Conservation (phyloP, 2,113 vertebrate species). For the Abramis brama region DNA sequence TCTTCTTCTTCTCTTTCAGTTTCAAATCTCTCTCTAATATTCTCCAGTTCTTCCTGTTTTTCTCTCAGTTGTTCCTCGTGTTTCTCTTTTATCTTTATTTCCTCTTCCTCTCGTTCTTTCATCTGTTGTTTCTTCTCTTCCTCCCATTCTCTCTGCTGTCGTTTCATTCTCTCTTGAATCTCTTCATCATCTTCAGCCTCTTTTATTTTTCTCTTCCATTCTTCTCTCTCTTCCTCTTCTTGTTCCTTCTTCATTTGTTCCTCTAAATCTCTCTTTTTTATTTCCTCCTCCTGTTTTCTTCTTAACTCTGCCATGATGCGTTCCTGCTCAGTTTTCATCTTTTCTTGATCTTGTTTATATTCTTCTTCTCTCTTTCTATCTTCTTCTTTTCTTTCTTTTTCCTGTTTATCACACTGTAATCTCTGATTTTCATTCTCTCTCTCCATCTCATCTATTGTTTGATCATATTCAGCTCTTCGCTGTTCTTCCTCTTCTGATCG, state of each 20-base stretch:
- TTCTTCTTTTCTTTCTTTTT: conserved; percentile 12
- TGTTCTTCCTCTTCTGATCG: too few species aligned
- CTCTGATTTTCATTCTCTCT: not conserved
- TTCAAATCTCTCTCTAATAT: not conserved
- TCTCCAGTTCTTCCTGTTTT: not conserved
- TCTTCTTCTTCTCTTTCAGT: not conserved
- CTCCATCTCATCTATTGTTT: too few species aligned
- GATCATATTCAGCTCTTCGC: too few species aligned
- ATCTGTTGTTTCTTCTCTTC: not conserved
- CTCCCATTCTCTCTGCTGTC: not conserved
- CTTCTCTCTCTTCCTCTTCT: conserved; percentile 11
- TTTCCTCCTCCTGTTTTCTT: conserved; percentile 1
- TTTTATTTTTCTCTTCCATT: not conserved
- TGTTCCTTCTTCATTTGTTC: not conserved
- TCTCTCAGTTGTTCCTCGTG: not conserved
- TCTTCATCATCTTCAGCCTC: too few species aligned
- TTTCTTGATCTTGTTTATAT: not conserved
- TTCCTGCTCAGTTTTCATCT: not conserved
- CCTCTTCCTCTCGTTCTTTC: not conserved
- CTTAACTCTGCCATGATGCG: not conserved
- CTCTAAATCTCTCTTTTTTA: not conserved
- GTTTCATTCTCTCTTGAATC: not conserved
- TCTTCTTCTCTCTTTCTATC: conserved; percentile 7
- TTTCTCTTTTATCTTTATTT: not conserved
- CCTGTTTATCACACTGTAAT: not conserved